Evolutionary conservation across 2,888 invertebrate species (phyloP).

Genomic region (Glyphotaelius pellucidus): DNA sequence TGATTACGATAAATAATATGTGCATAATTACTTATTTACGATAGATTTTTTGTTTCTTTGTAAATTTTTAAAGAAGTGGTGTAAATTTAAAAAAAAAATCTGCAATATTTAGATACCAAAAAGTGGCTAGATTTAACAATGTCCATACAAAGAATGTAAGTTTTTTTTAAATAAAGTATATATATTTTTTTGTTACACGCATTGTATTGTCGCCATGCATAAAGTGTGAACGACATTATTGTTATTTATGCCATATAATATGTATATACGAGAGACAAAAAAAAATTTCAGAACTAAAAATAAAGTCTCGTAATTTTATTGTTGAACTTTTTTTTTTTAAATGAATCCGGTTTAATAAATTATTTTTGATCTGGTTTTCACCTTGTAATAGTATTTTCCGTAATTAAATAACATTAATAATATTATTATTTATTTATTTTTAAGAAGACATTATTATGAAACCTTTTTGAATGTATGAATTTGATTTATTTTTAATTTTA

Average conservation of each 20-base stretch:
- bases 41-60: conserved; percentile 32
- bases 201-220: not conserved
- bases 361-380: not conserved
- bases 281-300: not conserved
- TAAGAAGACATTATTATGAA: conserved; percentile 7
- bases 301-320: not conserved
- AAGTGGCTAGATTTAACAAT: not conserved
- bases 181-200: not conserved
- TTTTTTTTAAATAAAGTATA: not conserved
- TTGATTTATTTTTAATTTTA: conserved; percentile 24
- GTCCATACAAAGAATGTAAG: not conserved
- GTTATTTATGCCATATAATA: not conserved
- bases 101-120: conserved; percentile 44
- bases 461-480: not conserved
- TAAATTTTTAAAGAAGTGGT: conserved; percentile 30
- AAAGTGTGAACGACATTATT: not conserved
- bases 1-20: conserved; percentile 20
- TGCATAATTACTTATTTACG: conserved; percentile 49
- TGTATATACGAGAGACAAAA: not conserved
- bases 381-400: not conserved
- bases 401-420: not conserved
- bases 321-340: not conserved
- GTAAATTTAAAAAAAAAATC: conserved; percentile 10
- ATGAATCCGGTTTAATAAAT: not conserved
- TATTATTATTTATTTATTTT: conserved; percentile 15